A percentile compares a stretch with the other conserved stretches of the same genome.
phyloP scores from a whole-genome alignment of 2,113 vertebrate genomes.

The Acrocephalus kingi region DNA sequence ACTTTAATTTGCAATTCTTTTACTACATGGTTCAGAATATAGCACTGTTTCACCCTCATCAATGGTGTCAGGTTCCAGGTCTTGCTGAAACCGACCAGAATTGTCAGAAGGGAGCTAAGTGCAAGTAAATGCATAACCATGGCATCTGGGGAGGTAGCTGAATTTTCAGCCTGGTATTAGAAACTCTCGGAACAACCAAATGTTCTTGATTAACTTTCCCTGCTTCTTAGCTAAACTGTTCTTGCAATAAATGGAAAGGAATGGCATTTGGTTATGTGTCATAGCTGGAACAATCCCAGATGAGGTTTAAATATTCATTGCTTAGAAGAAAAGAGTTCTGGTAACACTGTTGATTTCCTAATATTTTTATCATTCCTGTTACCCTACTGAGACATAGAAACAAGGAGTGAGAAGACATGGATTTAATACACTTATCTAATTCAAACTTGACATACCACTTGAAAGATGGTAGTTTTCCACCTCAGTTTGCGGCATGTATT shows the following conservation, averaged over 20 bases:
- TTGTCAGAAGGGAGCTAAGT: not conserved
- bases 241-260: not conserved
- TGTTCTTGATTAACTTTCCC: not conserved
- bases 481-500: not conserved
- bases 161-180: not conserved
- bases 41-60: not conserved
- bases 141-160: not conserved
- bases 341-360: not conserved
- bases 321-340: not conserved
- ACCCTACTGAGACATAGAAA: not conserved
- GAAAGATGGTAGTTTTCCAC: not conserved
- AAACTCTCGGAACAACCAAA: not conserved
- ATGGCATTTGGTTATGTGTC: not conserved
- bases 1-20: not conserved
- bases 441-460: not conserved
- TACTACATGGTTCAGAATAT: not conserved
- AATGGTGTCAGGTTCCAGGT: not conserved
- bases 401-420: not conserved
- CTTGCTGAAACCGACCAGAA: not conserved
- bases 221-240: not conserved
- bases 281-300: not conserved
- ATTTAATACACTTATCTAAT: not conserved
- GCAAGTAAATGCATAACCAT: not conserved
- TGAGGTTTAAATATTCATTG: not conserved
- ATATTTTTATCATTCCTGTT: not conserved